Evolutionary conservation across 2,797 vertebrate species (phyloP).

Genomic region (Eremophila alpestris): DNA sequence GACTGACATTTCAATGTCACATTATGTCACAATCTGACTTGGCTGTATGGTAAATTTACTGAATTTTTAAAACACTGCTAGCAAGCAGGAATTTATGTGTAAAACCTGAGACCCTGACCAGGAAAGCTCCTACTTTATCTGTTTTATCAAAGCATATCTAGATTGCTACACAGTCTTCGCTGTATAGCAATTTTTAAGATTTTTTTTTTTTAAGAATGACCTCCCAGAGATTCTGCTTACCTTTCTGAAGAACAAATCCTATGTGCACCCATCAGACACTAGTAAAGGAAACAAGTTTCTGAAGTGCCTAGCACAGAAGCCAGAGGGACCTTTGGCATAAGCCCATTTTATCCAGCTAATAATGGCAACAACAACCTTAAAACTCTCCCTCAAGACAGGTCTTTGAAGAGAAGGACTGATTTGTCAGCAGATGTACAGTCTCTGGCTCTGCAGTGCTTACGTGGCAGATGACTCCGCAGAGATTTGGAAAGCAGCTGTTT

Average conservation of each 20-base stretch:
- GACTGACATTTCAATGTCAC: not conserved
- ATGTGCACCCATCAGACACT: not conserved
- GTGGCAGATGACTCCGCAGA: not conserved
- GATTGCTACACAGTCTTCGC: not conserved
- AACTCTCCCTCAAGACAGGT: not conserved
- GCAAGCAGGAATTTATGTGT: not conserved
- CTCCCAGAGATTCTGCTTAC: not conserved
- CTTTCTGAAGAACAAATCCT: not conserved
- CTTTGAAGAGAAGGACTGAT: not conserved
- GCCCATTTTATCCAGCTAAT: not conserved
- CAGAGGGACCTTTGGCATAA: not conserved
- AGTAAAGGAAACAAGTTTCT: not conserved
- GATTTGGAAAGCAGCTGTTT: conserved; percentile 49
- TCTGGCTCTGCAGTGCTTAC: not conserved
- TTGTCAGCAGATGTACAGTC: conserved; percentile 24
- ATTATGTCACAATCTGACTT: not conserved
- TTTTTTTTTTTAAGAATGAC: not conserved
- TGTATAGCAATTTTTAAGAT: too few species aligned
- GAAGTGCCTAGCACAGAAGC: not conserved
- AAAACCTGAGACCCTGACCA: not conserved
- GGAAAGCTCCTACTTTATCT: not conserved
- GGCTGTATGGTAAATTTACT: not conserved
- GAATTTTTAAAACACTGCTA: not conserved
- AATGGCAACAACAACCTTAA: not conserved
- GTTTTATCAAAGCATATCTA: not conserved